phyloP scores from a whole-genome alignment of 2,797 vertebrate genomes.

The Acridotheres tristis region DNA sequence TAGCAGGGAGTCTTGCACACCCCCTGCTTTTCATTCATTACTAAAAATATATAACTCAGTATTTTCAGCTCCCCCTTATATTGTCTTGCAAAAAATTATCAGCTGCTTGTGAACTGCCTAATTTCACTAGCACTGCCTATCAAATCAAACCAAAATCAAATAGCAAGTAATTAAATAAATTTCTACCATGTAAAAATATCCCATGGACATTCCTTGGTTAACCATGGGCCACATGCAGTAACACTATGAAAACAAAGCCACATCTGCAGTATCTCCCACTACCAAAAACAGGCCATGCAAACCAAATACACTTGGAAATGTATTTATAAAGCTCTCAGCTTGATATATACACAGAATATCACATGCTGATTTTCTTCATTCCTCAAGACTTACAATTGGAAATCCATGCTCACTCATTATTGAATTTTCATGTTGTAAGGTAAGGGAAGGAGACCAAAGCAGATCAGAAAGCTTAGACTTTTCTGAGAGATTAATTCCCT shows the following conservation, averaged over 20 bases:
- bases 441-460: background rate
- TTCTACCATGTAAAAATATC: background rate
- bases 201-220: background rate
- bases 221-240: background rate
- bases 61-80: background rate
- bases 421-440: background rate
- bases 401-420: background rate
- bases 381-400: background rate
- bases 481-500: background rate
- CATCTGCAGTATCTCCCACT: background rate
- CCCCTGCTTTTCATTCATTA: background rate
- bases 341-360: background rate
- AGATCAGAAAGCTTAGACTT: background rate
- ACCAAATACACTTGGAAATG: background rate
- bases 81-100: background rate
- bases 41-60: background rate
- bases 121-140: background rate
- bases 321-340: background rate
- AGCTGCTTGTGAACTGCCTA: background rate
- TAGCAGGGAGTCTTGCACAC: background rate
- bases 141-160: background rate
- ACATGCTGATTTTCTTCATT: background rate
- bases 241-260: background rate
- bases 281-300: background rate
- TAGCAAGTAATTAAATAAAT: background rate